Base-by-base conservation (phyloP, 2,888 invertebrate genomes). In the Phortica magna region DNA sequence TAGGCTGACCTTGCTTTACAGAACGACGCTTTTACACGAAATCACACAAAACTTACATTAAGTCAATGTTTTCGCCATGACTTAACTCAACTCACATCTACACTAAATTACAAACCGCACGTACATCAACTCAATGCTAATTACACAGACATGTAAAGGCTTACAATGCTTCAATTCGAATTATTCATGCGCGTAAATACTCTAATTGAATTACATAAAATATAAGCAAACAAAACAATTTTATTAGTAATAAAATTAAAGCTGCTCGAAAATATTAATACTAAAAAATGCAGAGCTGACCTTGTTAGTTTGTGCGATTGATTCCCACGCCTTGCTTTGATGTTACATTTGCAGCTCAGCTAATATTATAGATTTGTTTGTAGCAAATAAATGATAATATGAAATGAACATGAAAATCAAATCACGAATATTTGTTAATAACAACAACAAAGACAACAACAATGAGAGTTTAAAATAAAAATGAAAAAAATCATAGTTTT, bases 291-390 rank as follows among this genome's bases (percentile, higher is more conserved):
- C n/a, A 14, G 2, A 65, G 14, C 14, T 17, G 68, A 68, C 68
- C 68, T 68, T 68, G 68, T 68, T 43, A 61, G 78, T 80, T 70
- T 48, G 48, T 48, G 48, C 48, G 48, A 48, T 73, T 79, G 64
- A 84, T 85, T 85, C 85, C 87, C 85, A 87, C 87, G 87, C 83
- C 83, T 80, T 76, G 83, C 61, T 76, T 79, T 75, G 83, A 72
- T 77, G 79, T 80, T 74, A 74, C 81, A 79, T 78, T 82, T 82
- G 80, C 75, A 79, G 79, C 76, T 71, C 82, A 87, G 83, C 42
- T 42, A 39, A 42, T 59, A n/a, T 5, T 17, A 61, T 61, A 61
- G 19, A 22, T 31, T 31, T 31, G 31, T 31, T 31, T 31, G 31
- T 4, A 31, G 31, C 31, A 31, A 31, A 53, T n/a, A n/a, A 55